A percentile compares a stretch with the other conserved stretches of the same genome.
phyloP scores from a whole-genome alignment of 2,888 invertebrate species.

The Seira sanloemensis region DNA sequence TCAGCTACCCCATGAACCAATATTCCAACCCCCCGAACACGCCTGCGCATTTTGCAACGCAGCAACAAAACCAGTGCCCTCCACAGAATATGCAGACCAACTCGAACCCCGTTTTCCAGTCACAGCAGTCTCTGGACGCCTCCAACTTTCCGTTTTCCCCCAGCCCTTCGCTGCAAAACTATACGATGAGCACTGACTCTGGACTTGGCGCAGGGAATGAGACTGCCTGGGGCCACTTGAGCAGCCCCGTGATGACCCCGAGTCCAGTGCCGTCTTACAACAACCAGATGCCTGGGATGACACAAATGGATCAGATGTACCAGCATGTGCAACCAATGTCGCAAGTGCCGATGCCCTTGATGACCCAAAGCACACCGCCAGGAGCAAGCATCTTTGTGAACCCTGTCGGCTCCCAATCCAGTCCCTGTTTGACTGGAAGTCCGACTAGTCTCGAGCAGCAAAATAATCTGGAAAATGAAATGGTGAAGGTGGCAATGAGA shows the following conservation, averaged over 20 bases:
- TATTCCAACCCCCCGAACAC: constrained; percentile 56
- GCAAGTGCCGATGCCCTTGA: neutral
- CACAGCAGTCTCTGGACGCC: constrained; percentile 35
- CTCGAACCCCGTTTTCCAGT: constrained; percentile 26
- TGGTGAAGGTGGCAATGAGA: constrained; percentile 64
- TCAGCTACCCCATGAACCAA: constrained; percentile 34
- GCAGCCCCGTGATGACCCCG: constrained; percentile 55
- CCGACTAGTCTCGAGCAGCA: constrained; percentile 13
- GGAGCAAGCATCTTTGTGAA: neutral
- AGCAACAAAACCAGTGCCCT: neutral
- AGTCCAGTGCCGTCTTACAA: constrained; percentile 52
- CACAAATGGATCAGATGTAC: constrained; percentile 16
- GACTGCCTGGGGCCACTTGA: constrained; percentile 25
- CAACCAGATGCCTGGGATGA: constrained; percentile 11
- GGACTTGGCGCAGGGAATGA: constrained; percentile 23
- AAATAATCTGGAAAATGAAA: constrained; percentile 40
- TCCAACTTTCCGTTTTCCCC: constrained; percentile 39
- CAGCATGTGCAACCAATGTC: neutral
- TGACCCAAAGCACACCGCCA: neutral
- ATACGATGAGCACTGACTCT: constrained; percentile 16
- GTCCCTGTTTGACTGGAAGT: constrained; percentile 46
- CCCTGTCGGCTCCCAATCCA: constrained; percentile 40
- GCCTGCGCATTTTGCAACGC: constrained; percentile 14
- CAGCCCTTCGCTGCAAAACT: constrained; percentile 48
- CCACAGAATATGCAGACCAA: constrained; percentile 13